Evolutionary conservation across 2,113 vertebrate species (phyloP).

Genomic region (Aptenodytes patagonicus): DNA sequence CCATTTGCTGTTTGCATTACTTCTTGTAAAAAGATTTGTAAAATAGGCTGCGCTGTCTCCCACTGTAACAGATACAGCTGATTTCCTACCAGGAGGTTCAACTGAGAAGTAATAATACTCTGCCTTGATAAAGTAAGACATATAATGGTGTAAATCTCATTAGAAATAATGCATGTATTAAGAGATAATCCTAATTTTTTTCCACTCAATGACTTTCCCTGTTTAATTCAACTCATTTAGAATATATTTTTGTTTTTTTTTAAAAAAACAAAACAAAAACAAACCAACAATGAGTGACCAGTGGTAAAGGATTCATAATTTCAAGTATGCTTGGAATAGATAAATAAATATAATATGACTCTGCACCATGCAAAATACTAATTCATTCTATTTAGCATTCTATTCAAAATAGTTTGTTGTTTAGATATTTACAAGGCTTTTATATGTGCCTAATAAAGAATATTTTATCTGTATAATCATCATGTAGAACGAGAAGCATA

Average conservation of each 20-base stretch:
- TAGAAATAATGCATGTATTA: constrained; percentile 7
- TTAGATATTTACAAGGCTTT: neutral
- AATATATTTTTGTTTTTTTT: neutral
- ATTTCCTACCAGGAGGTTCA: neutral
- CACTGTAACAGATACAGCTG: neutral
- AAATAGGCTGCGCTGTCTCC: neutral
- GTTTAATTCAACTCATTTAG: constrained; percentile 35
- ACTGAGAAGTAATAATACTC: neutral
- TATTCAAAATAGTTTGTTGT: neutral
- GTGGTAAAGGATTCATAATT: neutral
- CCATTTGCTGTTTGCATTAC: neutral
- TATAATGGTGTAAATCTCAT: constrained; percentile 1
- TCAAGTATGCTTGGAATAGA: neutral
- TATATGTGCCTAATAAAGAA: neutral
- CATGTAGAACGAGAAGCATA: neutral
- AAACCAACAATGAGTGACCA: neutral
- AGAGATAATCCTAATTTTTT: constrained; percentile 21
- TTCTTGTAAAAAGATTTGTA: neutral
- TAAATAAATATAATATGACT: neutral
- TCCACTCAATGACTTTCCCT: neutral
- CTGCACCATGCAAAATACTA: neutral
- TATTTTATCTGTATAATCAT: neutral
- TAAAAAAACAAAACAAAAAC: neutral
- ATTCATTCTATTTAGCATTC: neutral
- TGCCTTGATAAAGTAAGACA: neutral